phyloP scores from a whole-genome alignment of 2,888 invertebrate species.

The Plebejus melissa region DNA sequence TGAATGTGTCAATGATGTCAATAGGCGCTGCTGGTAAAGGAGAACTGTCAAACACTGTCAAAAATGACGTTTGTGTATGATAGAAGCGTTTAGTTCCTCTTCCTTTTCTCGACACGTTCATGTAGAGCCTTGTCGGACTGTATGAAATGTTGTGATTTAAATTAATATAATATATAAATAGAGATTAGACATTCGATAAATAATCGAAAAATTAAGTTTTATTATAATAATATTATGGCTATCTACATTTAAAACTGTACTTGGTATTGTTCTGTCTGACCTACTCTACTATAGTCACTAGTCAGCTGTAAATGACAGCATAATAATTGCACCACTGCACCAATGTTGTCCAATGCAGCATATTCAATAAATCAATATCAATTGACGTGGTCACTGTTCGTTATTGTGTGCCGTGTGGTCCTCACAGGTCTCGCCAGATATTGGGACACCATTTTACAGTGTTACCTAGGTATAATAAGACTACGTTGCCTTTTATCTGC shows the following conservation, averaged over 20 bases:
- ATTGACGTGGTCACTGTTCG: neutral
- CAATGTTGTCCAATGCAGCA: neutral
- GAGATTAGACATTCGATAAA: too few relatives aligned
- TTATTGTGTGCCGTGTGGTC: neutral
- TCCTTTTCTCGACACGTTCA: too few relatives aligned
- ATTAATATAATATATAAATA: too few relatives aligned
- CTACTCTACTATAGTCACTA: neutral
- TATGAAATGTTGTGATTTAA: too few relatives aligned
- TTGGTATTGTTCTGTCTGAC: neutral
- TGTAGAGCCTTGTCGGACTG: too few relatives aligned
- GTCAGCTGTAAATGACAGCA: neutral
- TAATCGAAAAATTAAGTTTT: too few relatives aligned
- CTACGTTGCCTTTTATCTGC: too few relatives aligned
- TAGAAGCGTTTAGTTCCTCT: too few relatives aligned
- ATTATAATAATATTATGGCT: neutral
- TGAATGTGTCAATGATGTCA: too few relatives aligned
- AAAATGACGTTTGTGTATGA: too few relatives aligned
- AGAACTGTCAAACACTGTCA: too few relatives aligned
- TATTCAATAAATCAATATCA: conserved; percentile 2
- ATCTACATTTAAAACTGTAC: neutral
- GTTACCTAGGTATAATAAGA: neutral
- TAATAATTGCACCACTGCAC: neutral
- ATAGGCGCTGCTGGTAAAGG: too few relatives aligned
- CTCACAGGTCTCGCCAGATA: neutral
- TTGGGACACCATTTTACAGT: neutral